Percentiles rank a stretch among this genome's conserved stretches.
Evolutionary conservation across 2,797 vertebrate species (phyloP).

Genomic region (Rhodeus uyekii): DNA sequence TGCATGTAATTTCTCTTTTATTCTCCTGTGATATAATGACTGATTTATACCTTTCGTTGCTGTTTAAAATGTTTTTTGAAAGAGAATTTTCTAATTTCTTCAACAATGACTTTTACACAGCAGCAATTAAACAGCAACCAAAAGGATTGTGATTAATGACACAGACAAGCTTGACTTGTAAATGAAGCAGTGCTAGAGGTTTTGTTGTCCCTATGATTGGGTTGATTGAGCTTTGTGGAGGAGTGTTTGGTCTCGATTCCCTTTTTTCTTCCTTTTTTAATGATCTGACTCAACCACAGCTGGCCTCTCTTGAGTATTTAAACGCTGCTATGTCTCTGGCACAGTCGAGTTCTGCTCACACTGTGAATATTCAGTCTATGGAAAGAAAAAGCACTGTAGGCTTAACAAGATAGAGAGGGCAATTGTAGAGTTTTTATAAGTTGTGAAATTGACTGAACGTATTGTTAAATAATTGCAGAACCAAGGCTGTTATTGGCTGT

Average conservation of each 20-base stretch:
- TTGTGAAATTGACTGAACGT: slow-evolving; percentile 10
- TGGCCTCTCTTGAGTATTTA: slow-evolving; percentile 29
- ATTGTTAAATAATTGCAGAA: slow-evolving; percentile 26
- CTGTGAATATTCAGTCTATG: not conserved
- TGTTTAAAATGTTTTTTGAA: not conserved
- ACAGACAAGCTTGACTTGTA: not conserved
- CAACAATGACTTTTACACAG: not conserved
- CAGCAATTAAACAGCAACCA: slow-evolving; percentile 6
- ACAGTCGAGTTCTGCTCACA: slow-evolving; percentile 7
- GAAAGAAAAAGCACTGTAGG: slow-evolving; percentile 15
- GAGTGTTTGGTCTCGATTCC: slow-evolving; percentile 21
- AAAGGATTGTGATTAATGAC: slow-evolving; percentile 2
- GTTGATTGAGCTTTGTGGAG: slow-evolving; percentile 28
- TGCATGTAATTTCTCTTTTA: not conserved
- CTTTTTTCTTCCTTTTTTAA: slow-evolving; percentile 20
- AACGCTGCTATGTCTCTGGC: not conserved
- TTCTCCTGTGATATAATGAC: not conserved
- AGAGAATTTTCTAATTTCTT: slow-evolving; percentile 8
- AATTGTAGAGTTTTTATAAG: slow-evolving; percentile 30
- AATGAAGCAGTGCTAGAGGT: not conserved
- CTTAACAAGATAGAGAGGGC: slow-evolving; percentile 15
- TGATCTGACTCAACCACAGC: slow-evolving; percentile 28
- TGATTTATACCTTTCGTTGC: not conserved
- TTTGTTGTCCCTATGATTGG: not conserved
- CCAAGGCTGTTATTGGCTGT: slow-evolving; percentile 11